These are phyloP conservation scores for Syngnathus typhle DNA, from an alignment of 2,113 vertebrate species.

Conservation along the genomic window DNA sequence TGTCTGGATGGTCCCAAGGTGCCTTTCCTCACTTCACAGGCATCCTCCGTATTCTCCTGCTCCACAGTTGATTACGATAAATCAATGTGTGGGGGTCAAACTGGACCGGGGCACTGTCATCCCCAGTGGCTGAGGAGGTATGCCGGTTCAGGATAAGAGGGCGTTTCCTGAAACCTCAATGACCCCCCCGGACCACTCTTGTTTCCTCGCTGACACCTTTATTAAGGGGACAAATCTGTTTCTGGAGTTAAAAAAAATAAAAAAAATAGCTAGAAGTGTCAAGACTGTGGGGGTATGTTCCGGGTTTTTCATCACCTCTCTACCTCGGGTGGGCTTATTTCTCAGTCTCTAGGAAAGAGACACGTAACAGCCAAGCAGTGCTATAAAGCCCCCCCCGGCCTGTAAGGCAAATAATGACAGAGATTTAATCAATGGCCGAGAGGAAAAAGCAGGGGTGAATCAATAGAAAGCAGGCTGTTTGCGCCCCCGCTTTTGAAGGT, in stretches of 20 bases:
- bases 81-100: slow-evolving; percentile 73
- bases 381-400: slow-evolving; percentile 51
- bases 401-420: slow-evolving; percentile 60
- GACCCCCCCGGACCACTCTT: slow-evolving; percentile 46
- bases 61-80: slow-evolving; percentile 71
- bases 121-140: slow-evolving; percentile 44
- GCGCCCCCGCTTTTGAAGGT: slow-evolving; percentile 59
- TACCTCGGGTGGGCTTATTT: slow-evolving; percentile 51
- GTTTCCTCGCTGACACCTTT: slow-evolving; percentile 58
- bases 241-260: slow-evolving; percentile 12
- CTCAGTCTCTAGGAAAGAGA: slow-evolving; percentile 41
- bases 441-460: slow-evolving; percentile 63
- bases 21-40: slow-evolving; percentile 67
- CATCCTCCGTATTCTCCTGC: slow-evolving; percentile 62
- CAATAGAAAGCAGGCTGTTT: slow-evolving; percentile 64
- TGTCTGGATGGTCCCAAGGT: slow-evolving; percentile 74
- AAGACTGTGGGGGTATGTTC: slow-evolving; percentile 18
- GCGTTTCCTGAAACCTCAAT: slow-evolving; percentile 40
- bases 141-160: slow-evolving; percentile 43
- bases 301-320: slow-evolving; percentile 49
- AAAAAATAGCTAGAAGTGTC: slow-evolving; percentile 9
- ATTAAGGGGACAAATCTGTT: slow-evolving; percentile 58
- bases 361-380: slow-evolving; percentile 52
- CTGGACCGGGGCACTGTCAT: slow-evolving; percentile 57
- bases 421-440: slow-evolving; percentile 68